Evolutionary conservation across 2,888 invertebrate genomes (phyloP).

Genomic region (Polydesmus complanatus): DNA sequence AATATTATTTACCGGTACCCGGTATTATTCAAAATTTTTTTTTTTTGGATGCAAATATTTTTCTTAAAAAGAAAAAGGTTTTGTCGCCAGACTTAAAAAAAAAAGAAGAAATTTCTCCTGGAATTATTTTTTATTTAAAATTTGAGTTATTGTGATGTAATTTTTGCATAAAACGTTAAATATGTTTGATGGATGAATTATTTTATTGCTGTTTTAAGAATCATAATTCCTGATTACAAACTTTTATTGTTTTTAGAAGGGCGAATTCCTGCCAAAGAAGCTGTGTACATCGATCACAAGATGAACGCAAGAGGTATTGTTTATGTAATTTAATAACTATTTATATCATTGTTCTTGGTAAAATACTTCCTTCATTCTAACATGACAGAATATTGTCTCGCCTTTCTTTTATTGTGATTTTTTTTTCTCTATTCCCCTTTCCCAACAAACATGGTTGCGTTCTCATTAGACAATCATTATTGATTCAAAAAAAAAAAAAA

Average conservation of each 20-base stretch:
- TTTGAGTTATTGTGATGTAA: no score
- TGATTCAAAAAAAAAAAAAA: background rate
- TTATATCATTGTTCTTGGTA: background rate
- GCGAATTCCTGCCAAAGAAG: constrained; percentile 59
- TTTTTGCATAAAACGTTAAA: no score
- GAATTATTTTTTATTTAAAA: no score
- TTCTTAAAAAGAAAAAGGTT: no score
- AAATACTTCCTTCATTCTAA: background rate
- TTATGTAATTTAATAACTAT: background rate
- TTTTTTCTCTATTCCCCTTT: background rate
- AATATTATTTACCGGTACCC: no score
- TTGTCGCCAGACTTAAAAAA: no score
- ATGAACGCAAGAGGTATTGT: constrained; percentile 26
- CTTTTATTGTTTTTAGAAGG: constrained; percentile 62
- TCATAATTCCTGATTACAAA: no score
- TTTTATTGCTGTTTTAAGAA: no score
- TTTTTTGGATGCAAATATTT: no score
- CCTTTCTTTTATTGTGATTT: background rate
- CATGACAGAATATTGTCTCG: background rate
- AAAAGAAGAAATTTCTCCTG: no score
- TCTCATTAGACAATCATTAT: background rate
- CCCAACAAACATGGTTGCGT: background rate
- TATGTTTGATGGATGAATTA: no score
- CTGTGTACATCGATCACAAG: constrained; percentile 50
- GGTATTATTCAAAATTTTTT: no score